Conservation (phyloP, 2,888 invertebrate genomes). For the Amphipoea oculea region DNA sequence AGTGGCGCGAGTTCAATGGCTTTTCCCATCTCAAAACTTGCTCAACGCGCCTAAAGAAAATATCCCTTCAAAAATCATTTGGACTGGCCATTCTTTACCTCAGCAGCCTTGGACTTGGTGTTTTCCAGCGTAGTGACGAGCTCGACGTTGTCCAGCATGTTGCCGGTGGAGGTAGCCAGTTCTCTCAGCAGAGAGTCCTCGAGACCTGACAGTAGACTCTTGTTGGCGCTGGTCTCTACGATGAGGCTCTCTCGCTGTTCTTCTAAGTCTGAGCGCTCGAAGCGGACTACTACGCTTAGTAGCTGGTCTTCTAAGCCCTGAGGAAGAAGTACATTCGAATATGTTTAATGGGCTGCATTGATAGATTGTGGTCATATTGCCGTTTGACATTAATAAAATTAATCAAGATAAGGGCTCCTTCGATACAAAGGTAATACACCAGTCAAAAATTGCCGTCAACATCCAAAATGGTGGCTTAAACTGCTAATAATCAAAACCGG, state of each 20-base stretch:
- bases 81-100: slow-evolving; percentile 83
- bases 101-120: slow-evolving; percentile 96
- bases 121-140: slow-evolving; percentile 96
- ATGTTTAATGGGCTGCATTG: neutral
- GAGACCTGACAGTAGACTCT: slow-evolving; percentile 94
- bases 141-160: slow-evolving; percentile 98
- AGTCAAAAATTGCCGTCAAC: neutral
- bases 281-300: slow-evolving; percentile 96
- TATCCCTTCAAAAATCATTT: no score
- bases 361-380: neutral
- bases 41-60: no score
- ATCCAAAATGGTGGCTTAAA: neutral
- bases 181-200: slow-evolving; percentile 96
- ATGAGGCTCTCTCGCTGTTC: slow-evolving; percentile 96
- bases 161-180: slow-evolving; percentile 96
- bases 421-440: neutral
- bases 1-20: no score
- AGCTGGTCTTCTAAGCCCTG: slow-evolving; percentile 97
- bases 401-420: no score
- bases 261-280: slow-evolving; percentile 96
- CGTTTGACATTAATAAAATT: neutral
- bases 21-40: no score
- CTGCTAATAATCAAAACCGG: no score
- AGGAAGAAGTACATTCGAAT: neutral
- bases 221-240: slow-evolving; percentile 96